Base-by-base conservation (phyloP, 1,140 invertebrate genomes). In the Bombus ignitus region DNA sequence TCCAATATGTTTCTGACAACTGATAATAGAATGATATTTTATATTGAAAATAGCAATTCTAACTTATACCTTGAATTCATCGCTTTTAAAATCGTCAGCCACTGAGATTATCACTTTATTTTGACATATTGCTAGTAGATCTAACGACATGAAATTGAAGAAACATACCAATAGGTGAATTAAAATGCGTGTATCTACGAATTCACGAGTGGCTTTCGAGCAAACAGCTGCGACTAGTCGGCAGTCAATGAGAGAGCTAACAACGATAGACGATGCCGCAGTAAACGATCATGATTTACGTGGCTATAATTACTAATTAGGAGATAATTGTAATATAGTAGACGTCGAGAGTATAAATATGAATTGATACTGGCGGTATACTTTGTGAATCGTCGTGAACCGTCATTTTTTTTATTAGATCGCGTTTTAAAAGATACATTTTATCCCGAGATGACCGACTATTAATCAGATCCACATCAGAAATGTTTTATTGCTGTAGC, bases 261-360 rank as follows among this genome's bases (percentile, higher is more conserved):
- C 70, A 68, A 68, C 70, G 74, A 86, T 82, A 86, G 74, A 39
- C 53, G 37, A 68, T 76, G 59, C 68, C 12, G 87, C 81, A 84
- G 83, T 89, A 88, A 90, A 91, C 78, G 83, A 92, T 90, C 68
- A 71, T 90, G 86, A 92, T 92, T 92, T 91, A 92, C 76, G 85
- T 59, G 47, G 87, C 87, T 83, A 71, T 92, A 91, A 91, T 91
- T 87, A 87, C 74, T 91, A 92, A 91, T 90, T 91, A 92, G 85
- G 79, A 86, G 81, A 74, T 89, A 92, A 92, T 92, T 86, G 83
- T 89, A 89, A 91, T 92, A 85, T 87, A 89, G 70, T 81, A 80
- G 74, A 81, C 28, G 37, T 70, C 57, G 13, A 28, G 37, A 62
- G 42, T 83, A 88, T 92, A 92, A 92, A 92, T 92, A 92, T 91